A percentile compares a stretch with the other conserved stretches of the same genome.
These are phyloP conservation scores for Haliclystus octoradiatus DNA, from an alignment of 30 jellyfish, hydroid and myxozoan genomes.

Conservation along the genomic window DNA sequence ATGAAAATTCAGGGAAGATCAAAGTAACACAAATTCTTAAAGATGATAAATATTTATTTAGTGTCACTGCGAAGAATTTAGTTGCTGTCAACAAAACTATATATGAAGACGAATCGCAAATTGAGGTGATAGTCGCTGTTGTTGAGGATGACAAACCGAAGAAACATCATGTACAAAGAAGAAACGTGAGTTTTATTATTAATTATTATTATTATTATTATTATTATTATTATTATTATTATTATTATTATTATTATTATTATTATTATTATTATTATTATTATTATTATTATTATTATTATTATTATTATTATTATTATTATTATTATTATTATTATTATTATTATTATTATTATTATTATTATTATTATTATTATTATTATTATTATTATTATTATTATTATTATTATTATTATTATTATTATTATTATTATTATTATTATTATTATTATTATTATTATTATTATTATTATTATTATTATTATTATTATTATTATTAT, in stretches of 20 bases:
- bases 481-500: not conserved
- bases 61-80: too few species aligned
- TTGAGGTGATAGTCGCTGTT: too few species aligned
- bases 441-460: not conserved
- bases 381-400: not conserved
- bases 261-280: not conserved
- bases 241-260: not conserved
- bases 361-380: not conserved
- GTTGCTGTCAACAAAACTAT: too few species aligned
- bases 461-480: not conserved
- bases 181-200: too few species aligned
- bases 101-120: too few species aligned
- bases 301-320: not conserved
- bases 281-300: not conserved
- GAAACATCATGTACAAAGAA: too few species aligned
- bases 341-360: not conserved
- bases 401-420: not conserved
- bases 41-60: too few species aligned
- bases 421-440: not conserved
- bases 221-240: not conserved
- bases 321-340: not conserved
- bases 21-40: too few species aligned
- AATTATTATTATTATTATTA: not conserved
- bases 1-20: too few species aligned
- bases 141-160: too few species aligned